phyloP scores from a whole-genome alignment of 2,113 vertebrate species.

The Sigmodon hispidus region DNA sequence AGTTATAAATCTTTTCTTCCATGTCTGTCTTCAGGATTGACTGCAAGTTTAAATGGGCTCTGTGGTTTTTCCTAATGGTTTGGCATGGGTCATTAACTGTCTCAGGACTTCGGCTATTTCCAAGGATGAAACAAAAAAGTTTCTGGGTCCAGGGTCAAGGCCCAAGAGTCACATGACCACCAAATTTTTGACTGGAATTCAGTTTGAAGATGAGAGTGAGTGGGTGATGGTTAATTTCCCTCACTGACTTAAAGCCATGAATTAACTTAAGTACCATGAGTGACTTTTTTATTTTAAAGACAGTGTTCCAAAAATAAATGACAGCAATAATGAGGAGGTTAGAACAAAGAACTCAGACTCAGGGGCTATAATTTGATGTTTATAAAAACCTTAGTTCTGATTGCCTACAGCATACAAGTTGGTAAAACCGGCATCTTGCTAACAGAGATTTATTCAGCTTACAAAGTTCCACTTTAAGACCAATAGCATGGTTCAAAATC shows the following conservation, averaged over 20 bases:
- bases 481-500: constrained; percentile 36
- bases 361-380: constrained; percentile 30
- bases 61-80: constrained; percentile 25
- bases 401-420: constrained; percentile 18
- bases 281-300: constrained; percentile 20
- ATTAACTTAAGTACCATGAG: constrained; percentile 34
- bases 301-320: constrained; percentile 54
- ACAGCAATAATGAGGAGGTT: constrained; percentile 13
- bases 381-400: constrained; percentile 52
- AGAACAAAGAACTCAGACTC: neutral
- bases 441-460: constrained; percentile 12
- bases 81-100: constrained; percentile 26
- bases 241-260: constrained; percentile 30
- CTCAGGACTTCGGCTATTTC: neutral
- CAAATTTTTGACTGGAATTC: constrained; percentile 3
- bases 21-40: constrained; percentile 27
- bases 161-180: neutral
- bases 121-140: neutral
- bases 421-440: constrained; percentile 29
- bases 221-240: neutral
- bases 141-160: neutral
- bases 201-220: neutral
- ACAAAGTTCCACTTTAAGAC: constrained; percentile 29
- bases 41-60: constrained; percentile 12
- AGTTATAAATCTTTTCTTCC: constrained; percentile 55